Conservation (phyloP, 1,140 invertebrate genomes). For the Trichonephila clavipes region DNA sequence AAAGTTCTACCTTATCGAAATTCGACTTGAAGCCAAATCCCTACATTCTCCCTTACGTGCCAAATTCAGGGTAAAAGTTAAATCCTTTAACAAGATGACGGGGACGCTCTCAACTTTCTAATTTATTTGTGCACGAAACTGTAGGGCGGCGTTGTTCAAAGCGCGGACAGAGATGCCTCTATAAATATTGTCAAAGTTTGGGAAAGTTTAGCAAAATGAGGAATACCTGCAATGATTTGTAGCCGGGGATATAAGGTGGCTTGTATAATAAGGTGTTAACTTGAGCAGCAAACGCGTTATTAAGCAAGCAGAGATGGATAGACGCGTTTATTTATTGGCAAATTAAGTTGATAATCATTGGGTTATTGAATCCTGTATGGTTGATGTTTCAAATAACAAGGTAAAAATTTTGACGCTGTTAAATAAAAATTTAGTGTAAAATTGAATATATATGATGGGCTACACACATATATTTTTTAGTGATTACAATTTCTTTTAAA, state of each 20-base stretch:
- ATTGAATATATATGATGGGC: too few relatives aligned
- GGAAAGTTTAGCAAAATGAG: conserved; percentile 47
- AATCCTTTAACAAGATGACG: conserved; percentile 52
- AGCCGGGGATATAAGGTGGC: neutral
- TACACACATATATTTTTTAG: too few relatives aligned
- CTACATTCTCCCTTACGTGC: neutral
- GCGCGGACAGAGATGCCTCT: conserved; percentile 10
- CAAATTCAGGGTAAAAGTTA: conserved; percentile 40
- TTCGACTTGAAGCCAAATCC: conserved; percentile 1
- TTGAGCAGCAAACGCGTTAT: conserved; percentile 25
- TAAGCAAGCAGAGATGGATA: neutral
- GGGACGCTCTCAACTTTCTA: conserved; percentile 31
- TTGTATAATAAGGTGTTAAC: conserved; percentile 35
- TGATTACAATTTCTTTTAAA: too few relatives aligned
- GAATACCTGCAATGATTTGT: conserved; percentile 36
- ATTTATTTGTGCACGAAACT: conserved; percentile 26
- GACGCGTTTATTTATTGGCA: neutral
- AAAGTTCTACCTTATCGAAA: conserved; percentile 1
- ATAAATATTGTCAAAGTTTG: conserved; percentile 49
- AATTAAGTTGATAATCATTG: neutral
- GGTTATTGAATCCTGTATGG: neutral
- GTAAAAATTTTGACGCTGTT: too few relatives aligned
- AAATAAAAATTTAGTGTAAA: too few relatives aligned
- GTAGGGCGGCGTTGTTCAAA: conserved; percentile 36
- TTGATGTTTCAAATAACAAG: too few relatives aligned